A percentile compares a stretch with the other conserved stretches of the same genome.
These are phyloP conservation scores for Ochropleura plecta DNA, from an alignment of 2,888 invertebrate genomes.

Conservation along the genomic window DNA sequence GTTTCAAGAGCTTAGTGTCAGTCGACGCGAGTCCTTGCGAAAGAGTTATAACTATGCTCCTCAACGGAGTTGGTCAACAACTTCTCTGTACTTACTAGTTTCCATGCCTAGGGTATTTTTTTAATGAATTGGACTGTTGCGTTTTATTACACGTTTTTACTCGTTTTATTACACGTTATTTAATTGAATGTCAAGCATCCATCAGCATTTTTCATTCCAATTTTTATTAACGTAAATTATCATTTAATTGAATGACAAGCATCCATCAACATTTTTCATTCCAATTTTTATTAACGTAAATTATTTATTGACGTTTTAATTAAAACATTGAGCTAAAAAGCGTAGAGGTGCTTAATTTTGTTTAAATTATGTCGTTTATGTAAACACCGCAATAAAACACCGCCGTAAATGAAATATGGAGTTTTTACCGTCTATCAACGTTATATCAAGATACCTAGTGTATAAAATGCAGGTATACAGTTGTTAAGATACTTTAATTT, in stretches of 20 bases:
- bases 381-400: conserved; percentile 51
- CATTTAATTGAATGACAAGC: too few relatives aligned
- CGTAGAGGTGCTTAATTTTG: conserved; percentile 36
- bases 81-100: conserved; percentile 14
- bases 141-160: too few relatives aligned
- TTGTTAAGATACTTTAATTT: conserved; percentile 48
- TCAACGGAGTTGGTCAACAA: conserved; percentile 47
- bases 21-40: conserved; percentile 36
- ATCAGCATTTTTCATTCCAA: conserved; percentile 12
- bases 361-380: conserved; percentile 58
- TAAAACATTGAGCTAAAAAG: conserved; percentile 45
- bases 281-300: conserved; percentile 22
- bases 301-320: conserved; percentile 37
- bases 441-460: conserved; percentile 8
- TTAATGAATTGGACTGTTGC: background rate
- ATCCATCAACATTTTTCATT: conserved; percentile 14
- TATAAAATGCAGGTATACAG: conserved; percentile 14
- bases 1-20: conserved; percentile 55
- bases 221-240: conserved; percentile 31
- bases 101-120: background rate
- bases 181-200: background rate
- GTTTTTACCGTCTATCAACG: conserved; percentile 50
- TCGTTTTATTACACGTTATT: background rate
- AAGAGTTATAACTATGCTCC: conserved; percentile 44
- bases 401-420: conserved; percentile 45